Evolutionary conservation across 2,888 invertebrate species (phyloP), one percentile per base, ranked within the genome.

Genomic region (Clusia tigrina): DNA sequence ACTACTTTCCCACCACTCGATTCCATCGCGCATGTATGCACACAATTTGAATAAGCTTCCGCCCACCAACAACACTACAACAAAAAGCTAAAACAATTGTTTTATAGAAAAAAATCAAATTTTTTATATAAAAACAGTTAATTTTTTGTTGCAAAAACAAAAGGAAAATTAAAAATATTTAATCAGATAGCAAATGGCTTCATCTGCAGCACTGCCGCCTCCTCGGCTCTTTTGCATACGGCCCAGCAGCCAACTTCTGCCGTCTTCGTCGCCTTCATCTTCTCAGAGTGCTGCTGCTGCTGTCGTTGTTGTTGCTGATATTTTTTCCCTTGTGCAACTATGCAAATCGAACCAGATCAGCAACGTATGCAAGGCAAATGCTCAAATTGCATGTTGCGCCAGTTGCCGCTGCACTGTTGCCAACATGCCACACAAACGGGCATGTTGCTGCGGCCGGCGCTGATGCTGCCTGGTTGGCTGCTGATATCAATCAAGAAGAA

Each of bases 271-370:
- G n/a, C n/a, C n/a, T n/a, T n/a, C n/a, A n/a, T n/a, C n/a, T n/a
- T n/a, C n/a, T n/a, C n/a, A n/a, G n/a, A n/a, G n/a, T n/a, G n/a
- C n/a, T n/a, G n/a, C n/a, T n/a, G n/a, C n/a, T n/a, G n/a, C n/a
- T n/a, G n/a, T n/a, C n/a, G n/a, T n/a, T n/a, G n/a, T n/a, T n/a
- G n/a, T n/a, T n/a, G n/a, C n/a, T n/a, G n/a, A n/a, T 22, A 20
- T 22, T 48, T 22, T 48, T 48, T 48, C 48, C 48, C 22, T 18
- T 48, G 48, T 48, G 48, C 48, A 48, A 20, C 48, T 48, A 48
- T 48, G 48, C 48, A 48, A 48, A 48, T 48, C 48, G 20, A 22
- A 48, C 22, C 20, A 48, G 22, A 48, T 20, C 48, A 20, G 42
- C 42, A 15, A n/a, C n/a, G 42, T n/a, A 42, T 42, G 42, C 42